Evolutionary conservation across 2,888 invertebrate species (phyloP).

Genomic region (Nomada ferruginata): DNA sequence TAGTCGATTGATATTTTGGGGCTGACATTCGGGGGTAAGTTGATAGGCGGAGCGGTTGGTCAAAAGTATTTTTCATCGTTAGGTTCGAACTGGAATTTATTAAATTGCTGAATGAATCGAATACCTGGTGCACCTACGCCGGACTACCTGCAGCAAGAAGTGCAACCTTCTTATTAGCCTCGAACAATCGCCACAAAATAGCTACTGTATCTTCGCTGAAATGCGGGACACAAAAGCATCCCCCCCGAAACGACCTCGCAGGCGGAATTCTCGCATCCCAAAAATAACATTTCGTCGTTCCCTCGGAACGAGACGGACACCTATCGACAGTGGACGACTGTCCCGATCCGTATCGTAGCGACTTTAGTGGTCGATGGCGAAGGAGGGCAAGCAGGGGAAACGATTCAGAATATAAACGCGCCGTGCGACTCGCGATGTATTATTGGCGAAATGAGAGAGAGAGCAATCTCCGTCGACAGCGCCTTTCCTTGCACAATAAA

Average conservation of each 20-base stretch:
- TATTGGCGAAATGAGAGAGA: slow-evolving; percentile 40
- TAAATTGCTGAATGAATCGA: not conserved
- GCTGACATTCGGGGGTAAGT: no score
- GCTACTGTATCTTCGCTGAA: no score
- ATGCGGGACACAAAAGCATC: no score
- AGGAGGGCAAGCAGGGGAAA: slow-evolving; percentile 5
- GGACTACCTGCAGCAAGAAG: not conserved
- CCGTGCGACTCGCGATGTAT: slow-evolving; percentile 45
- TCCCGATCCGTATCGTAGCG: slow-evolving; percentile 46
- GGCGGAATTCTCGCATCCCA: not conserved
- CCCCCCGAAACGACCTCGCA: not conserved
- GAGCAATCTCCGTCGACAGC: slow-evolving; percentile 50
- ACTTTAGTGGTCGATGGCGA: not conserved
- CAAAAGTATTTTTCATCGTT: no score
- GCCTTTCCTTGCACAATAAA: slow-evolving; percentile 41
- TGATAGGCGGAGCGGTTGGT: no score
- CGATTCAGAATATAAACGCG: slow-evolving; percentile 54
- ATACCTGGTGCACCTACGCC: not conserved
- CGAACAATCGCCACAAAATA: not conserved
- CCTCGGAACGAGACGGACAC: slow-evolving; percentile 20
- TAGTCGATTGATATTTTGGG: not conserved
- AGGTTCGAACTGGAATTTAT: no score
- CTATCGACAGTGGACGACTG: slow-evolving; percentile 42
- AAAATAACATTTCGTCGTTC: slow-evolving; percentile 4
- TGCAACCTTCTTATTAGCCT: not conserved